Conservation (phyloP, 1,140 invertebrate genomes). For the Drosophila tropicalis region DNA sequence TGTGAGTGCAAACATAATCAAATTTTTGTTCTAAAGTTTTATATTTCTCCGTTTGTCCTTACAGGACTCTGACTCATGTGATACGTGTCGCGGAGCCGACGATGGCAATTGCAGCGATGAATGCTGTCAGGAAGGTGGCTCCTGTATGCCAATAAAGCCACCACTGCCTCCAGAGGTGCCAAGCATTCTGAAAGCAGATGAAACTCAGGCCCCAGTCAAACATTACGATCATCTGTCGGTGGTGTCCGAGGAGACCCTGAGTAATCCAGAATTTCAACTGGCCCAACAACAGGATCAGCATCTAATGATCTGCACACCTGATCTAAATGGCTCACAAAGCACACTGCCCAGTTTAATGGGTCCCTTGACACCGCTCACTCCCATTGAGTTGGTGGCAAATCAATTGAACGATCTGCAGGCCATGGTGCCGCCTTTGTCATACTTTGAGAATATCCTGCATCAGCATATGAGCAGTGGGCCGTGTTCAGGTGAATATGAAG, state of each 20-base stretch:
- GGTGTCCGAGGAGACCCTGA: slow-evolving; percentile 88
- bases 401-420: slow-evolving; percentile 79
- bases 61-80: slow-evolving; percentile 82
- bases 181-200: slow-evolving; percentile 70
- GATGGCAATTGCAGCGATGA: slow-evolving; percentile 81
- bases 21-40: too few species aligned
- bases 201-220: slow-evolving; percentile 83
- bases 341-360: slow-evolving; percentile 73
- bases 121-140: slow-evolving; percentile 71
- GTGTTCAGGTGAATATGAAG: slow-evolving; percentile 41
- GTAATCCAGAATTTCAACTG: slow-evolving; percentile 83
- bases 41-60: too few species aligned
- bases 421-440: slow-evolving; percentile 73
- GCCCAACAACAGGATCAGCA: slow-evolving; percentile 57
- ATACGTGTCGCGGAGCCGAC: slow-evolving; percentile 83
- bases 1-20: slow-evolving; percentile 46
- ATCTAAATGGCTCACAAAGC: slow-evolving; percentile 70
- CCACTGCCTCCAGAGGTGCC: slow-evolving; percentile 57
- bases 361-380: slow-evolving; percentile 72
- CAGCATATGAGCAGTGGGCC: slow-evolving; percentile 65
- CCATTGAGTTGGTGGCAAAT: slow-evolving; percentile 78
- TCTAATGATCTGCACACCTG: slow-evolving; percentile 52
- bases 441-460: slow-evolving; percentile 79
- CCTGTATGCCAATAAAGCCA: slow-evolving; percentile 57
- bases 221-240: slow-evolving; percentile 90